These are phyloP conservation scores for Merluccius polli DNA, from an alignment of 2,797 vertebrate genomes.

Conservation along the genomic window DNA sequence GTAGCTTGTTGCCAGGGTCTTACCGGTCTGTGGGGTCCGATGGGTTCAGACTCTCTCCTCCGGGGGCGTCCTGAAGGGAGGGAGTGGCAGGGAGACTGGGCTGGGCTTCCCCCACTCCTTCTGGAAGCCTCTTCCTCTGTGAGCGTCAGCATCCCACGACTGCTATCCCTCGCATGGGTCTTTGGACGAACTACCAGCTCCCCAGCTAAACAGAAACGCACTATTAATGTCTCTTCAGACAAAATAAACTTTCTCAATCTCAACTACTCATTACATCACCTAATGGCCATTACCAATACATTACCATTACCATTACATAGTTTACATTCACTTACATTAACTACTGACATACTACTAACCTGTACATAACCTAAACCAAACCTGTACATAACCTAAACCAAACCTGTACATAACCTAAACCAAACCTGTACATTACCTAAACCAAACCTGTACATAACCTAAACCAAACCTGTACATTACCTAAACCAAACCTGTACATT, in stretches of 20 bases:
- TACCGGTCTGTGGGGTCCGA: constrained; percentile 95
- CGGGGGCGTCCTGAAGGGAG: constrained; percentile 81
- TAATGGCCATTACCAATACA: no score
- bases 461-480: no score
- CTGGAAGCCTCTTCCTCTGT: constrained; percentile 81
- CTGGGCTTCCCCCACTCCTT: constrained; percentile 73
- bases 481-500: no score
- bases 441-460: no score
- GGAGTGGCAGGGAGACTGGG: constrained; percentile 87
- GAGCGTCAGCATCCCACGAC: constrained; percentile 81
- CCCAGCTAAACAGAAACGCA: constrained; percentile 46
- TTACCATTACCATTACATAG: background rate
- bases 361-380: no score
- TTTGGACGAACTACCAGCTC: constrained; percentile 78
- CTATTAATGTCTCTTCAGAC: background rate
- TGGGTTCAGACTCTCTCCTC: constrained; percentile 87
- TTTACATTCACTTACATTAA: no score
- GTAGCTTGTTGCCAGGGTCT: constrained; percentile 35
- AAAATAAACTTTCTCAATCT: background rate
- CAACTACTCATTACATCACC: background rate
- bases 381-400: no score
- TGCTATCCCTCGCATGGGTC: constrained; percentile 68
- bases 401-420: no score
- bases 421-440: no score
- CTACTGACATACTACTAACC: no score